A percentile compares a stretch with the other conserved stretches of the same genome.
phyloP scores from a whole-genome alignment of 2,113 vertebrate species.

The Zosterops borbonicus region DNA sequence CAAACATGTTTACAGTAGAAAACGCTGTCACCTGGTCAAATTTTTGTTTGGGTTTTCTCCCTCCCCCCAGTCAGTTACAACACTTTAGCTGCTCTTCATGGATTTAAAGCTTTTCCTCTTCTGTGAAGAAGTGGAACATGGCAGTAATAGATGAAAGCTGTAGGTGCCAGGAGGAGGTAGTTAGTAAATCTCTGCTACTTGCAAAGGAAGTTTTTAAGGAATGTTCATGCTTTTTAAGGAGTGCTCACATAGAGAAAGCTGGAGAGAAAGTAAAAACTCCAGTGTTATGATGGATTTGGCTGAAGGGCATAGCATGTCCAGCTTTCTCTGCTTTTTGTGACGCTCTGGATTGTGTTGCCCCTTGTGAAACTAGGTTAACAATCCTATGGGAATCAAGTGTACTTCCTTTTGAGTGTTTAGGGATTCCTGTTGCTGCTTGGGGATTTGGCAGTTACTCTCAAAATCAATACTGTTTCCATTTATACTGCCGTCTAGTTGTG shows the following conservation, averaged over 20 bases:
- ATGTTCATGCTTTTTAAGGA: background rate
- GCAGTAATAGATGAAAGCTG: background rate
- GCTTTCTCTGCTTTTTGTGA: background rate
- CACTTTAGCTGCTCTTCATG: background rate
- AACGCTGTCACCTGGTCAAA: background rate
- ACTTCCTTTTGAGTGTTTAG: background rate
- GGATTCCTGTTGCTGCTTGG: background rate
- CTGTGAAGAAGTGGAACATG: background rate
- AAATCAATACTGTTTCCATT: background rate
- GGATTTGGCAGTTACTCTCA: background rate
- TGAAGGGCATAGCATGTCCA: background rate
- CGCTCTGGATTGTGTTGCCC: fast-evolving
- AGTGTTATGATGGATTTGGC: background rate
- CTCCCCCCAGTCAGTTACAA: fast-evolving
- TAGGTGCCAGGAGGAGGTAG: background rate
- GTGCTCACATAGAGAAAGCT: background rate
- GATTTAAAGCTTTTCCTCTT: background rate
- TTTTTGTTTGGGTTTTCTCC: background rate
- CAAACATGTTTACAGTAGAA: background rate
- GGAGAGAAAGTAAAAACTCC: background rate
- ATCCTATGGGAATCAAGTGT: background rate
- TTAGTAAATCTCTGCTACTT: background rate
- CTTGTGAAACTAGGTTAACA: background rate
- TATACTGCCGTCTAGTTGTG: background rate
- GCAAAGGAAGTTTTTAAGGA: background rate